Percentiles rank a stretch among this genome's conserved stretches.
Evolutionary conservation across 2,888 invertebrate species (phyloP).

Genomic region (Eupithecia inturbata): DNA sequence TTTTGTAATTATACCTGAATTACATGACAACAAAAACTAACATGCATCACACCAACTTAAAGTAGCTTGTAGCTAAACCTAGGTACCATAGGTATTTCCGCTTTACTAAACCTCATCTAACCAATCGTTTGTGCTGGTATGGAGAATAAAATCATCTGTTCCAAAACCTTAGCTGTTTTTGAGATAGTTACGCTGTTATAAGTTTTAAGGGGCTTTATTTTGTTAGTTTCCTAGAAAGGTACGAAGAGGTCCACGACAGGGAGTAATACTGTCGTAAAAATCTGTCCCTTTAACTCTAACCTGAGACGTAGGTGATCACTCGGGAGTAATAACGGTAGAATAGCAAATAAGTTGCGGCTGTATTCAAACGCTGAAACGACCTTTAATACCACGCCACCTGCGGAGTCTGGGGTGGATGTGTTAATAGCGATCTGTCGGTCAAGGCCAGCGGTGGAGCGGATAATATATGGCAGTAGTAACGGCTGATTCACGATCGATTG

Average conservation of each 20-base stretch:
- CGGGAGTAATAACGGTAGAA: not conserved
- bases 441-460: not conserved
- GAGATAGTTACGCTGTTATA: not conserved
- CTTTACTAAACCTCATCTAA: too few species aligned
- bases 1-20: too few species aligned
- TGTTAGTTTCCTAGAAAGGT: not conserved
- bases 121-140: too few species aligned
- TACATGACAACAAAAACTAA: too few species aligned
- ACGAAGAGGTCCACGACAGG: not conserved
- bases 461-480: too few species aligned
- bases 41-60: too few species aligned
- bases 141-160: too few species aligned
- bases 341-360: not conserved
- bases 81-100: too few species aligned
- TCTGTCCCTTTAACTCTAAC: not conserved
- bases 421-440: not conserved
- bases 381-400: too few species aligned
- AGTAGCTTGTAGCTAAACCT: too few species aligned
- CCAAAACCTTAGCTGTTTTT: not conserved
- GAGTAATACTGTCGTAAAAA: not conserved
- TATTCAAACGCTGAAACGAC: not conserved
- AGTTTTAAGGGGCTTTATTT: not conserved
- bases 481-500: too few species aligned
- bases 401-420: not conserved
- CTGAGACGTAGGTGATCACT: too few species aligned